These are phyloP conservation scores for Mesaphorura yosii DNA, from an alignment of 1,140 invertebrate genomes.

Conservation along the genomic window DNA sequence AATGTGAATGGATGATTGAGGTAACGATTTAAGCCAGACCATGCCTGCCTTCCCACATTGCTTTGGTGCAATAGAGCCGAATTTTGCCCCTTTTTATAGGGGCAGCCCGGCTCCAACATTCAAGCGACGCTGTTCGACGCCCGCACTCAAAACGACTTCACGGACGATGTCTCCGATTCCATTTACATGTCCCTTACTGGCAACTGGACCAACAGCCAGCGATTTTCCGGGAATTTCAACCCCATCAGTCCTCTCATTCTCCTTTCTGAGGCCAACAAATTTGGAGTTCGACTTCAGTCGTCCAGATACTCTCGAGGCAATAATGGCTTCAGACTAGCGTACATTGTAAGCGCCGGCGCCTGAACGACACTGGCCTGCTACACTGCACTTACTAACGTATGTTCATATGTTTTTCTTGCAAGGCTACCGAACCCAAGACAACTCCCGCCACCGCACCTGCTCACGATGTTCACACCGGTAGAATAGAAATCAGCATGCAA, in stretches of 20 bases:
- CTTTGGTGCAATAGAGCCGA: neutral
- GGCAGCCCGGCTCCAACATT: neutral
- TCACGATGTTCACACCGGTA: neutral
- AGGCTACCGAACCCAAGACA: neutral
- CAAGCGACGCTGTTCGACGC: conserved; percentile 7
- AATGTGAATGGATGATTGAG: conserved; percentile 1
- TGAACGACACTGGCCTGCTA: neutral
- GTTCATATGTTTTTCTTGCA: neutral
- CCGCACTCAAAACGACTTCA: neutral
- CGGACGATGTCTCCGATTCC: neutral
- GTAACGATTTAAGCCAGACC: neutral
- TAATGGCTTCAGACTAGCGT: conserved; percentile 5
- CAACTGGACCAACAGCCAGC: conserved; percentile 3
- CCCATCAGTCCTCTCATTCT: conserved; percentile 3
- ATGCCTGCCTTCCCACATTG: too few relatives aligned
- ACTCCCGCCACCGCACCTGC: neutral
- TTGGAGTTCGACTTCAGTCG: neutral
- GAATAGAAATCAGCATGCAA: too few relatives aligned
- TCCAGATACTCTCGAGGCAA: neutral
- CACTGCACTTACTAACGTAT: neutral
- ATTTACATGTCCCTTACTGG: conserved; percentile 2
- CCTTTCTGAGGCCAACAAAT: neutral
- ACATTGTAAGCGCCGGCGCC: neutral
- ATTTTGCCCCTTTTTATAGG: neutral
- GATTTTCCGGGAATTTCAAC: conserved; percentile 5